A percentile compares a stretch with the other conserved stretches of the same genome.
These are phyloP conservation scores for Channa striata DNA, from an alignment of 2,797 vertebrate species.

Conservation along the genomic window DNA sequence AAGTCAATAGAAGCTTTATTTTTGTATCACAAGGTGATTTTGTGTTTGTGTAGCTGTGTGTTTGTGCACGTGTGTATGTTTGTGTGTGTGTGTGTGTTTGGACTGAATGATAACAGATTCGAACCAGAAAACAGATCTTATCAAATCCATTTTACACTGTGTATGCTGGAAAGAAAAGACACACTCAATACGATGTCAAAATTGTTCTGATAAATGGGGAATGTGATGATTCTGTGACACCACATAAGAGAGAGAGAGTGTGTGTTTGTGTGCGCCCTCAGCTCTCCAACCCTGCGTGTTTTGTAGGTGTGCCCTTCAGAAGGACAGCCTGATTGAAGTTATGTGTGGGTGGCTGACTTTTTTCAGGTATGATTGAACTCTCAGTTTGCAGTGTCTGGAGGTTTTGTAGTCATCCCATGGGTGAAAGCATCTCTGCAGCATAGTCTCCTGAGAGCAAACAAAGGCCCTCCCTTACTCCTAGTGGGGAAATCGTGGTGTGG, in stretches of 20 bases:
- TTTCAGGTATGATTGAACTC: conserved; percentile 53
- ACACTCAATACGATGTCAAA: conserved; percentile 49
- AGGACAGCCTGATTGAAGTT: conserved; percentile 66
- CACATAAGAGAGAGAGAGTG: conserved; percentile 15
- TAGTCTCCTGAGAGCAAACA: conserved; percentile 33
- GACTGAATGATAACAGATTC: conserved; percentile 37
- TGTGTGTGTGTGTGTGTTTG: conserved; percentile 11
- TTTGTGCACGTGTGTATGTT: background rate
- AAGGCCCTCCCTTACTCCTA: conserved; percentile 38
- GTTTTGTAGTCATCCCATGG: conserved; percentile 41
- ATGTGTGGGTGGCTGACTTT: conserved; percentile 57
- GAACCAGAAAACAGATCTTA: conserved; percentile 51
- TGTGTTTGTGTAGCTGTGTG: background rate
- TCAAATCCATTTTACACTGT: conserved; percentile 58
- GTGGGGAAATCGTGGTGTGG: conserved; percentile 37
- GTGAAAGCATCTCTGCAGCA: conserved; percentile 47
- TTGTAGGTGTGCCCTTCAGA: conserved; percentile 55
- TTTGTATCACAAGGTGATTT: conserved; percentile 22
- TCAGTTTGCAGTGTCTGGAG: conserved; percentile 34
- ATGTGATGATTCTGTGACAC: conserved; percentile 40
- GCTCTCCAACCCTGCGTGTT: conserved; percentile 29
- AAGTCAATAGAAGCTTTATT: conserved; percentile 4
- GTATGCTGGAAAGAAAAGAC: conserved; percentile 46
- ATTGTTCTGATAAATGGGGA: conserved; percentile 43
- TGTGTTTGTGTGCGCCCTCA: conserved; percentile 15